Base-by-base conservation (phyloP, 2,797 vertebrate species). In the Sphenopsis melanotis region DNA sequence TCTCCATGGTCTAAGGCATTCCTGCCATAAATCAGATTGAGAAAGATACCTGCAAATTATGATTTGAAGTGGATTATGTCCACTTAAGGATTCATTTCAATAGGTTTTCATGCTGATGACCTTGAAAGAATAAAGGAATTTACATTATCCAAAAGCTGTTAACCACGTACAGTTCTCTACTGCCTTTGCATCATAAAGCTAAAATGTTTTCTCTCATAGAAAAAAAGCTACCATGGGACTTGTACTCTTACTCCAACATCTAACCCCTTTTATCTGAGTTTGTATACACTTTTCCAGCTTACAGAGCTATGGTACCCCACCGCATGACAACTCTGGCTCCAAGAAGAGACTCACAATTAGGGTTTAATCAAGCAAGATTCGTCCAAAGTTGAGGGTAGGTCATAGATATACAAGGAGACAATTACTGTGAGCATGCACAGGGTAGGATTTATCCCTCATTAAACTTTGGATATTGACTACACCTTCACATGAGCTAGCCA, bases 1-100 rank as follows among this genome's bases (percentile, higher is more conserved):
- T 86, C 79, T 86, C 87, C 39, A 52, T 36, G 65, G 79, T 97
- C 76, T 88, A 65, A 88, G 46, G 47, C 69, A 57, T 55, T 89
- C 44, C 63, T 80, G n/a, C 46, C 86, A 5, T 76, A 92, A 83
- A 0, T 74, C 39, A 81, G 55, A 89, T 91, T 59, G 83, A 86
- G 76, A 78, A 76, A 90, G 69, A 93, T 90, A 89, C 60, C 68
- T 83, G 65, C 39, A 90, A 88, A 26, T 93, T 90, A 90, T 39
- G 55, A 55, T 81, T 90, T 93, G 59, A 89, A 81, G 76, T 64
- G 44, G 63, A 82, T 84, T 88, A 76, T 64, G 56, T 50, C 44
- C 47, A 46, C 79, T 78, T 72, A 81, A 56, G 6, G 13, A 50
- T 72, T 69, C 18, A 46, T 88, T 93, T 91, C 44, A 66, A 56